phyloP scores from a whole-genome alignment of 1,140 invertebrate species.

The Nebria ingens region DNA sequence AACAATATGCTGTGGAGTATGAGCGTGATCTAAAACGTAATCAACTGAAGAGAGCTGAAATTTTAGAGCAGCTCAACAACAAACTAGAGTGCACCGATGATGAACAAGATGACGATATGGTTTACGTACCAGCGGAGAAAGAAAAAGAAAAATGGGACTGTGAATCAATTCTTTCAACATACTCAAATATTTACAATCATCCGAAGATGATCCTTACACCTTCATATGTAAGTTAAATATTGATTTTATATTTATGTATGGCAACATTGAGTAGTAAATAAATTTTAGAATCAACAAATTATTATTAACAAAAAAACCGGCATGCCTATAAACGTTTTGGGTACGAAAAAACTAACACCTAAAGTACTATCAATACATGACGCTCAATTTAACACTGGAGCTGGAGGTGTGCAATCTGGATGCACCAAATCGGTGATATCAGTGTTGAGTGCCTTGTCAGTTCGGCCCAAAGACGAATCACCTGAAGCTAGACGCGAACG shows the following conservation, averaged over 20 bases:
- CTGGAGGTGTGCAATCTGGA: constrained; percentile 43
- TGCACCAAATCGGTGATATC: constrained; percentile 57
- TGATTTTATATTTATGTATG: no score
- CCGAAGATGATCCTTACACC: constrained; percentile 77
- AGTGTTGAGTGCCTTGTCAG: constrained; percentile 55
- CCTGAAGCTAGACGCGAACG: constrained; percentile 68
- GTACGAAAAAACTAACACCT: constrained; percentile 50
- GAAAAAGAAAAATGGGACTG: constrained; percentile 78
- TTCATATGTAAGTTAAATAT: neutral
- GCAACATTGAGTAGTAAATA: no score
- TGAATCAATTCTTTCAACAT: constrained; percentile 81
- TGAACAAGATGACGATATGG: constrained; percentile 46
- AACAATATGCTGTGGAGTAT: constrained; percentile 53
- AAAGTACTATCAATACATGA: constrained; percentile 57
- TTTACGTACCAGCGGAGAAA: constrained; percentile 47
- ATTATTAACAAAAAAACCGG: constrained; percentile 61
- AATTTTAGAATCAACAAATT: constrained; percentile 45
- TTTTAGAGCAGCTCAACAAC: constrained; percentile 35
- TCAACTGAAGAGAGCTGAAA: constrained; percentile 46
- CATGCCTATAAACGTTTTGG: constrained; percentile 55
- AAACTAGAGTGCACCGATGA: constrained; percentile 14
- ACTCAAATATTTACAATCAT: constrained; percentile 85
- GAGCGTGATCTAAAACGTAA: constrained; percentile 44
- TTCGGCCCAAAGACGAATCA: constrained; percentile 73
- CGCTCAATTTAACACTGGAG: constrained; percentile 36